These are phyloP conservation scores for Dreissena polymorpha DNA, from an alignment of 1,140 invertebrate species.

Conservation along the genomic window DNA sequence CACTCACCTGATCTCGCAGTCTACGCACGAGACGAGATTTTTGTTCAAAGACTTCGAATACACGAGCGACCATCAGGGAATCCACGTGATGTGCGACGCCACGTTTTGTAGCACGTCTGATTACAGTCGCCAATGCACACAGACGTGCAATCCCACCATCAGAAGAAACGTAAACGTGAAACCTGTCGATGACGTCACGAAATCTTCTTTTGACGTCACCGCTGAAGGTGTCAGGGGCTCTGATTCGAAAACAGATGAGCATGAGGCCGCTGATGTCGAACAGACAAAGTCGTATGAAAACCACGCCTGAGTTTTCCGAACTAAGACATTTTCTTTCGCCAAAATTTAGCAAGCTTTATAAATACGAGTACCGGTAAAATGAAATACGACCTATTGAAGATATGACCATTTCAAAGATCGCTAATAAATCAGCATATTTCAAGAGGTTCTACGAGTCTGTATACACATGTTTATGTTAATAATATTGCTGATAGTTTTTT, in stretches of 20 bases:
- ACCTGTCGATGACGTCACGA: background rate
- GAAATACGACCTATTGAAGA: no score
- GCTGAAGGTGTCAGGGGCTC: background rate
- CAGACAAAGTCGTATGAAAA: background rate
- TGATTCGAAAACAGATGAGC: no score
- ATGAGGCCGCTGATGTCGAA: background rate
- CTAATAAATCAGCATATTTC: no score
- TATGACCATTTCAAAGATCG: no score
- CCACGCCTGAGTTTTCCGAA: no score
- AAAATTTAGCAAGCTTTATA: no score
- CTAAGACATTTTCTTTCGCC: no score
- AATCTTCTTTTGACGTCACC: background rate
- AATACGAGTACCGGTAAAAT: no score
- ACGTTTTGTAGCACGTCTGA: slow-evolving; percentile 49
- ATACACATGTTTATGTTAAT: no score
- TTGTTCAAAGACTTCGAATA: slow-evolving; percentile 58
- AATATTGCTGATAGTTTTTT: no score
- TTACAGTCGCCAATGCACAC: slow-evolving; percentile 36
- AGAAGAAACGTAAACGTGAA: background rate
- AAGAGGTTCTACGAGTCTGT: no score
- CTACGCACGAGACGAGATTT: slow-evolving; percentile 57
- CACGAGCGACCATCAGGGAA: slow-evolving; percentile 29
- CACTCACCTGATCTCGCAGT: slow-evolving; percentile 50
- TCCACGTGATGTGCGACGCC: slow-evolving; percentile 53
- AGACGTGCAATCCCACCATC: slow-evolving; percentile 35